phyloP scores from a whole-genome alignment of 2,797 vertebrate genomes.

The Phoxinus dragarum region DNA sequence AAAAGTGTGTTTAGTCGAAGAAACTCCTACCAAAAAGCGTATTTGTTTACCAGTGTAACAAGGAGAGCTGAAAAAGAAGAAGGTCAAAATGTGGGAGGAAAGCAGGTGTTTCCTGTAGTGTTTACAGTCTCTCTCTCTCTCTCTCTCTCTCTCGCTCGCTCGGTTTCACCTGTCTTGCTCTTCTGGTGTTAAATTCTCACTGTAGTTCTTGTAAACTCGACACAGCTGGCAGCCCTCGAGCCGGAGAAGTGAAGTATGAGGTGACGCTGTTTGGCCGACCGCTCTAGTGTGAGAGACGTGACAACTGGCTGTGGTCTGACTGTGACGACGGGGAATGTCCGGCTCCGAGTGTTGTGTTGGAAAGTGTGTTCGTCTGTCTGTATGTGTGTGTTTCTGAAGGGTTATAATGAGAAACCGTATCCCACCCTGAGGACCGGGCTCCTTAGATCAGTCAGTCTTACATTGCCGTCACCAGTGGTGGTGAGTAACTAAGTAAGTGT shows the following conservation, averaged over 20 bases:
- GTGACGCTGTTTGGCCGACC: not conserved
- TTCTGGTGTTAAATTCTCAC: slow-evolving; percentile 11
- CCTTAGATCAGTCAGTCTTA: slow-evolving; percentile 13
- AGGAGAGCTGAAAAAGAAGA: slow-evolving; percentile 36
- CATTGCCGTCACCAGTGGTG: slow-evolving; percentile 17
- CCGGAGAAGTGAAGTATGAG: slow-evolving; percentile 8
- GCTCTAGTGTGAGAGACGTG: slow-evolving; percentile 69
- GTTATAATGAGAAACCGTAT: slow-evolving; percentile 73
- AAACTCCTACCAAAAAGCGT: not conserved
- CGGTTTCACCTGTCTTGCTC: not conserved
- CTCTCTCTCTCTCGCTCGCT: not conserved
- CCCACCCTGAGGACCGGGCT: slow-evolving; percentile 57
- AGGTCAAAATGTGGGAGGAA: slow-evolving; percentile 18
- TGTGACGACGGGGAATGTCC: slow-evolving; percentile 64
- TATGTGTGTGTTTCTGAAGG: slow-evolving; percentile 57
- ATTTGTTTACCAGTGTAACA: slow-evolving; percentile 2
- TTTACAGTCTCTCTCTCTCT: slow-evolving; percentile 3
- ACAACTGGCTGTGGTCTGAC: slow-evolving; percentile 71
- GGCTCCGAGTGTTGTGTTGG: slow-evolving; percentile 62
- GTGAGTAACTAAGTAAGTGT: slow-evolving; percentile 8
- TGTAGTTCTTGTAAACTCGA: slow-evolving; percentile 15
- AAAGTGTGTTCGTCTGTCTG: slow-evolving; percentile 43
- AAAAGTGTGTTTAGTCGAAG: not conserved
- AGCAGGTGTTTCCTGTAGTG: slow-evolving; percentile 46
- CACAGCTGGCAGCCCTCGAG: slow-evolving; percentile 15